Percentiles rank a stretch among this genome's conserved stretches.
phyloP scores from a whole-genome alignment of 2,797 vertebrate genomes.

The Morelia viridis region DNA sequence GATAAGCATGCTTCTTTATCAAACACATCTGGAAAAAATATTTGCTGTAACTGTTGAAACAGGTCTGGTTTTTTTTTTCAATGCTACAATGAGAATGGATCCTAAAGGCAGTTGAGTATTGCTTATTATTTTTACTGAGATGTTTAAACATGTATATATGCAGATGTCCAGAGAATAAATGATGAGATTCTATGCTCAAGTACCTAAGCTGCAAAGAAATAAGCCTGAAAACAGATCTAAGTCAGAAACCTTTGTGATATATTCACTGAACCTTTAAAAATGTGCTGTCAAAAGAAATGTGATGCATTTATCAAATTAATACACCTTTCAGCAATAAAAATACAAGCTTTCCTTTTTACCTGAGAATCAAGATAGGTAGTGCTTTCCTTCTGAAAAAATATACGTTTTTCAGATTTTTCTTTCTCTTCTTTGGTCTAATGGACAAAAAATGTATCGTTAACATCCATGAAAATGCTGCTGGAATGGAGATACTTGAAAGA shows the following conservation, averaged over 20 bases:
- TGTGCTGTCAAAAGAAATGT: conserved; percentile 44
- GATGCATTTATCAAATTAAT: conserved; percentile 22
- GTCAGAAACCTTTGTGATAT: conserved; percentile 21
- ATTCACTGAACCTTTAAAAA: conserved; percentile 26
- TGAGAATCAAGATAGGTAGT: conserved; percentile 79
- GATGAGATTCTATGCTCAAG: neutral
- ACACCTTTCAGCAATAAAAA: conserved; percentile 50
- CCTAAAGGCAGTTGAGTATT: conserved; percentile 41
- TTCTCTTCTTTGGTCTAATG: conserved; percentile 84
- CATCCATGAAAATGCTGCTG: neutral
- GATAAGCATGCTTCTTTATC: neutral
- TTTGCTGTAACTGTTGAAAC: neutral
- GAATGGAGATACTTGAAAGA: neutral
- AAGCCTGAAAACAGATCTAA: conserved; percentile 20
- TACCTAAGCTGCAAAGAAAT: conserved; percentile 6
- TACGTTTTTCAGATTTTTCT: conserved; percentile 78
- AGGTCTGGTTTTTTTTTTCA: conserved; percentile 43
- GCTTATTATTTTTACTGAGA: conserved; percentile 31
- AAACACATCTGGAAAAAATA: conserved; percentile 7
- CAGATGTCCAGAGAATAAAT: conserved; percentile 37
- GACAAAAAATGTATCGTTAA: conserved; percentile 43
- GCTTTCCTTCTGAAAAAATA: conserved; percentile 79
- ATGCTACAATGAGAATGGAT: conserved; percentile 46
- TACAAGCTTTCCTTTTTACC: conserved; percentile 71
- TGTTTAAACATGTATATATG: conserved; percentile 47